Percentiles rank a stretch among this genome's conserved stretches.
Conservation (phyloP, 2,888 invertebrate genomes). For the Drosophila multiciliata region DNA sequence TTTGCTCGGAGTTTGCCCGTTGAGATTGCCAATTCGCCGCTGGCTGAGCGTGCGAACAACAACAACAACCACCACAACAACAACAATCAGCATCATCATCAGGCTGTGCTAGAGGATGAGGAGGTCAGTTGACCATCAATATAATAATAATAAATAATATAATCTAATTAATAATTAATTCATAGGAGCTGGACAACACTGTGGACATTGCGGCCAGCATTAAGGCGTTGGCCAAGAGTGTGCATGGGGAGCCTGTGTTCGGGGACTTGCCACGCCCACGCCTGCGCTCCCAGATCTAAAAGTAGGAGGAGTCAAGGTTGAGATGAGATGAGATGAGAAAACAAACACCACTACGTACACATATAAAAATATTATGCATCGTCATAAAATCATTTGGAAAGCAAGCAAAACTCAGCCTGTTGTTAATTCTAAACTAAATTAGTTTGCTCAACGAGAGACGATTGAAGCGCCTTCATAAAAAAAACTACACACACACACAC, state of each 20-base stretch:
- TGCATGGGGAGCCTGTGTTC: conserved; percentile 94
- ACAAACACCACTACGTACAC: conserved; percentile 60
- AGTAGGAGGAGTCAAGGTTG: background rate
- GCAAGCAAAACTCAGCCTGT: conserved; percentile 14
- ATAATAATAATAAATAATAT: background rate
- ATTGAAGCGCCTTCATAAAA: conserved; percentile 48
- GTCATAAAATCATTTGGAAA: conserved; percentile 40
- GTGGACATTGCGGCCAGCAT: conserved; percentile 96
- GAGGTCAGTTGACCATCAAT: conserved; percentile 71
- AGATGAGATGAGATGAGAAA: background rate
- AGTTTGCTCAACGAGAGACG: conserved; percentile 71
- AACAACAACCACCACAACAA: conserved; percentile 39
- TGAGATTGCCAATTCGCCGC: conserved; percentile 87
- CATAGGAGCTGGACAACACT: conserved; percentile 87
- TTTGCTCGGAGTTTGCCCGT: conserved; percentile 92
- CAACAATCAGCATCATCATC: conserved; percentile 8
- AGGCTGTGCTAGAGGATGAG: conserved; percentile 54
- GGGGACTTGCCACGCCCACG: conserved; percentile 94
- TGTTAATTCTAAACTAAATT: conserved; percentile 72
- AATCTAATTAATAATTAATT: background rate
- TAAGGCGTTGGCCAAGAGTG: conserved; percentile 95
- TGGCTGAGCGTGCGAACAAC: conserved; percentile 66
- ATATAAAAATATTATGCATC: conserved; percentile 33
- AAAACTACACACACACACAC: conserved; percentile 12
- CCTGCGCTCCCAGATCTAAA: conserved; percentile 92